Evolutionary conservation across 2,888 invertebrate species (phyloP).

Genomic region (Lordiphosa fenestrarum): DNA sequence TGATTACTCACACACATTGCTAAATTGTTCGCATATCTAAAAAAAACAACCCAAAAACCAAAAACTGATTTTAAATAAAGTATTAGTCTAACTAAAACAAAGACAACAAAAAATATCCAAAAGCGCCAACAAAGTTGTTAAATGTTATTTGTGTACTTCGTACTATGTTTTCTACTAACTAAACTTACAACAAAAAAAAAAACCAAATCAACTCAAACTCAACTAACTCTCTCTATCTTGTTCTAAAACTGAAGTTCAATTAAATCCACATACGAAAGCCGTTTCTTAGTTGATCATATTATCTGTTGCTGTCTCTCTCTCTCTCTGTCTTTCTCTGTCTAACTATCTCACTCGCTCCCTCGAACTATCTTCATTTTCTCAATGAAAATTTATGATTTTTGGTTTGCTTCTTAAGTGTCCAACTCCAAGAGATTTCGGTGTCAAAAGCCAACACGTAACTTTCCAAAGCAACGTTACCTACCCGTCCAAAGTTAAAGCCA

Average conservation of each 20-base stretch:
- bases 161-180: constrained; percentile 75
- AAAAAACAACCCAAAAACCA: constrained; percentile 48
- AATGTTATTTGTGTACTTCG: constrained; percentile 76
- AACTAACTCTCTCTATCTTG: constrained; percentile 43
- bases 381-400: constrained; percentile 41
- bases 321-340: constrained; percentile 16
- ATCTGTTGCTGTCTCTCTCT: constrained; percentile 55
- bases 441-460: constrained; percentile 10
- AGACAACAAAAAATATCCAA: constrained; percentile 48
- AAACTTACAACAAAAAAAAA: constrained; percentile 31
- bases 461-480: constrained; percentile 36
- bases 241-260: constrained; percentile 54
- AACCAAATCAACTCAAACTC: constrained; percentile 48
- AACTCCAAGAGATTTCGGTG: constrained; percentile 5
- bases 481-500: constrained; percentile 25
- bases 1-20: constrained; percentile 75
- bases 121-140: constrained; percentile 71
- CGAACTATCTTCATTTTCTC: constrained; percentile 33
- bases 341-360: constrained; percentile 24
- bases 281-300: constrained; percentile 71
- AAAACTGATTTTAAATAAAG: constrained; percentile 65
- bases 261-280: constrained; percentile 47
- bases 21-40: constrained; percentile 75
- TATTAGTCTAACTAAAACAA: constrained; percentile 66
- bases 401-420: constrained; percentile 55